Evolutionary conservation across 2,797 vertebrate species (phyloP), one percentile per base, ranked within the genome.

Genomic region (Micropoecilia bifurca): DNA sequence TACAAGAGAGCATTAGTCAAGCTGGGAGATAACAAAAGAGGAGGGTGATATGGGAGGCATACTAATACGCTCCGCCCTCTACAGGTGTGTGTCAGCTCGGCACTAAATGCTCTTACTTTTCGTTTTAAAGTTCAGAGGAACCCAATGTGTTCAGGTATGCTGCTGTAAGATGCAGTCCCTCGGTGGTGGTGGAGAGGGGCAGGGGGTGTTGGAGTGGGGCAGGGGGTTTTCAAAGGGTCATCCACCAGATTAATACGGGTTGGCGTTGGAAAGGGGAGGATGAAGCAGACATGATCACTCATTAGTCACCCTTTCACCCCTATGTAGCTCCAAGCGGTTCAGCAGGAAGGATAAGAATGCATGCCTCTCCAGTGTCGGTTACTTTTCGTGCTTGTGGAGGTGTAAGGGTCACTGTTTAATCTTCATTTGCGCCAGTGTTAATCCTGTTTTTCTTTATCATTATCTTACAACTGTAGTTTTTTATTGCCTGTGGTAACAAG

Each of bases 251-350:
- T 79, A 87, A 43, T 77, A 82, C 82, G 63, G 85, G 75, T 66
- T 46, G 69, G 46, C 63, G 81, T 39, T 76, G 75, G 59, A 85
- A 74, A 76, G 69, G 78, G 88, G 78, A 82, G 87, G 88, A 83
- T 85, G 80, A 79, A 87, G 85, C 83, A 80, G 85, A 88, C 85
- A 86, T 83, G 71, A 91, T 91, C 82, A 80, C 87, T 90, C 92
- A 89, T 91, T 93, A 90, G 93, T 94, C 94, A 95, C 94, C 95
- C 95, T 95, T 95, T 96, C 93, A 95, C 93, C 93, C 94, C 83
- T 91, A 73, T 73, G 55, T 55, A 89, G 91, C 91, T 87, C 83
- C 88, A 91, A 92, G 88, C 47, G 9, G 61, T 81, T 82, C 50
- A 83, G 83, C 89, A 86, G 85, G 93, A 90, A 93, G 79, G 78